Base-by-base conservation (phyloP, 2,888 invertebrate genomes). In the Phytoseiulus persimilis region DNA sequence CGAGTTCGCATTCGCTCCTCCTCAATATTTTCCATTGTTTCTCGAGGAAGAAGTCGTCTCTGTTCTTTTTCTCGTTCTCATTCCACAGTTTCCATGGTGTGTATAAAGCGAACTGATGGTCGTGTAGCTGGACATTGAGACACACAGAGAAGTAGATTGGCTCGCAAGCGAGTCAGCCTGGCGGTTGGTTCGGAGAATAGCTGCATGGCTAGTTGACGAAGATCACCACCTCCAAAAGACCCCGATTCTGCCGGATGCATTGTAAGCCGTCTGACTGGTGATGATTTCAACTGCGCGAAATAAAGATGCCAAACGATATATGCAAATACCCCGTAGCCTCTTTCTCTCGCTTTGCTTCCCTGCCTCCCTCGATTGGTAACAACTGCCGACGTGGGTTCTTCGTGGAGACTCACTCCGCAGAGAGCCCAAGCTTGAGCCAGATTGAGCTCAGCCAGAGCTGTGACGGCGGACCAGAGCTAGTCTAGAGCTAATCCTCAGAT, bases 211-310 rank as follows among this genome's bases (percentile, higher is more conserved):
- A 28, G 65, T 65, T 65, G 65, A 65, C 65, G 65, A 65, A 65
- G 65, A 65, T 65, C 65, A 65, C 65, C 65, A 65, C 65, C 65
- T 65, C 65, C 11, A 65, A 65, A 65, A 65, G 65, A 65, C 65
- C 65, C 65, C 65, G 65, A 65, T 65, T 65, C 18, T 14, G 65
- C 18, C 65, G 65, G 65, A 65, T 65, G 65, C 65, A 65, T 65
- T 65, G 65, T 65, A 23, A 28, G 18, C 28, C 18, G 65, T 65
- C 65, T 65, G 65, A 65, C 65, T 65, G 65, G 65, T 65, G 65
- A 65, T 65, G 65, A 65, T 65, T 65, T 65, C 65, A 65, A 65
- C 65, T 65, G 65, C 65, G 65, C 65, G 65, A 65, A 65, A 65
- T 65, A 65, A 65, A 65, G 65, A 65, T 65, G 65, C 65, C 65